Conservation (phyloP, 2,113 vertebrate species). For the Cranoglanis bouderius region DNA sequence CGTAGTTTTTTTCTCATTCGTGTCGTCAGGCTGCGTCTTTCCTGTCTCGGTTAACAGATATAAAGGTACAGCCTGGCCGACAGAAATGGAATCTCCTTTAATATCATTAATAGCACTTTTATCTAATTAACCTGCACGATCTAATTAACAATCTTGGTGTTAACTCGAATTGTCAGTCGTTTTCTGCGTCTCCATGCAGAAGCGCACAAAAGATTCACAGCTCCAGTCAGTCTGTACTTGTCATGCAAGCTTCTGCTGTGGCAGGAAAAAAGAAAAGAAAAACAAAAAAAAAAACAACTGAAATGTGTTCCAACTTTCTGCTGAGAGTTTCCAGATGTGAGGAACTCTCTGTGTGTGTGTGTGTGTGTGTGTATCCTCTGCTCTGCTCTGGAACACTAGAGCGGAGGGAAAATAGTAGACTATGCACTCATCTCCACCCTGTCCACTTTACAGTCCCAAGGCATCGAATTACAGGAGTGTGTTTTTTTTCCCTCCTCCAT, state of each 20-base stretch:
- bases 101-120: neutral
- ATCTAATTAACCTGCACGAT: neutral
- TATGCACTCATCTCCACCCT: constrained; percentile 42
- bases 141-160: neutral
- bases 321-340: constrained; percentile 71
- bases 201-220: neutral
- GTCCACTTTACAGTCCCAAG: constrained; percentile 36
- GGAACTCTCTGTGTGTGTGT: neutral
- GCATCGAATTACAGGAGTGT: constrained; percentile 40
- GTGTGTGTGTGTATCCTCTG: neutral
- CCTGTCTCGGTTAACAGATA: neutral
- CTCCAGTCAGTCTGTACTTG: constrained; percentile 41
- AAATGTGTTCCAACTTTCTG: constrained; percentile 49
- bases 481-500: constrained; percentile 20
- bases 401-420: constrained; percentile 16
- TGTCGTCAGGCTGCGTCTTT: neutral
- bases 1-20: neutral
- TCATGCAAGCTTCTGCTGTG: constrained; percentile 52
- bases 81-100: neutral
- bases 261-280: constrained; percentile 17
- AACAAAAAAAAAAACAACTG: constrained; percentile 39
- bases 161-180: neutral
- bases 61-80: neutral
- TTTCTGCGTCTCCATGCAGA: neutral
- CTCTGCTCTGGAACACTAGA: constrained; percentile 3